Evolutionary conservation across 2,888 invertebrate species (phyloP), one percentile per base, ranked within the genome.

Genomic region (Thecocarcelia acutangulata): DNA sequence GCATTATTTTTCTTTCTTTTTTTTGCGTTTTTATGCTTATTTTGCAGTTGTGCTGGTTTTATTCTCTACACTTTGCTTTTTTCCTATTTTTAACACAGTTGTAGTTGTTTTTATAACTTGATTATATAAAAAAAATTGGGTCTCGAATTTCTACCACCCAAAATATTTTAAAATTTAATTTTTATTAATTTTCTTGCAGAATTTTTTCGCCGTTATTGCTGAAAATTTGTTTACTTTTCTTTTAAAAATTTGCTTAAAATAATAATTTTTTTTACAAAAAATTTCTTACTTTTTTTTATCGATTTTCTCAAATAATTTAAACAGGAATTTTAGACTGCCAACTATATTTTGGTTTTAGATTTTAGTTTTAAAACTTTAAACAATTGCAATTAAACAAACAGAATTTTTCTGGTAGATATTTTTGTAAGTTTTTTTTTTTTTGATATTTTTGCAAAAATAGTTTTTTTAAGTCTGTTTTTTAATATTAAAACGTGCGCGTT

Each of bases 71-170:
- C 61, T 74, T 69, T 50, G 56, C 46, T 46, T 21, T 19, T 37
- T 59, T 68, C 1, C 24, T 66, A 37, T 74, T 74, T 63, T 64
- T 59, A 15, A 17, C 11, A 24, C 58, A 59, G 44, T 70, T 64
- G 64, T 68, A 58, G 72, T 59, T 73, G 52, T 73, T 68, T 44
- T 76, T 69, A 74, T 70, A 17, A 54, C 64, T 78, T 82, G 82
- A 78, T 82, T 82, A 82, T 82, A 78, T 82, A 82, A 82, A 82
- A 68, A 76, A 63, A 81, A 52, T 69, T 74, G 50, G 58, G 46
- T 33, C 15, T 69, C 48, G 15, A 21, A 69, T 48, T 63, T 44
- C 52, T 50, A 69, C 17, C 42, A 44, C n/a, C 19, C 50, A 50
- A 66, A 75, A 50, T 33, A 3, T 59, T 42, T 19, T 42, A 1